These are phyloP conservation scores for Halcyon senegalensis DNA, from an alignment of 2,113 vertebrate species.

Conservation along the genomic window DNA sequence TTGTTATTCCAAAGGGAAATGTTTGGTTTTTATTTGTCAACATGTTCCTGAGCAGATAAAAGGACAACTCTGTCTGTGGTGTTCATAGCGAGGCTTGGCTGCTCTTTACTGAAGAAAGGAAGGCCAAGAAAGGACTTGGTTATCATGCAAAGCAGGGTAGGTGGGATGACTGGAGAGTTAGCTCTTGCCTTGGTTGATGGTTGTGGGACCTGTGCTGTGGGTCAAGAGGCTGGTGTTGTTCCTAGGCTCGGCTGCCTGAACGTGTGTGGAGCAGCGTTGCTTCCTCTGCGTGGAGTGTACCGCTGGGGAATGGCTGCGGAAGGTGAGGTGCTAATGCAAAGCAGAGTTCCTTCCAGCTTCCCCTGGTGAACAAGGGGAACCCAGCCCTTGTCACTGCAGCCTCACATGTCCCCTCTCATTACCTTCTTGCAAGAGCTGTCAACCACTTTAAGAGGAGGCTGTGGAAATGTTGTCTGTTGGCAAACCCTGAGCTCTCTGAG, in stretches of 20 bases:
- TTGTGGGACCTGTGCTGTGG: not conserved
- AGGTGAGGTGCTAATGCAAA: not conserved
- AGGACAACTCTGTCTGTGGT: not conserved
- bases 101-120: not conserved
- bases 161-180: not conserved
- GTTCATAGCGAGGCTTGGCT: not conserved
- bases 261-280: accelerated
- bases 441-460: not conserved
- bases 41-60: not conserved
- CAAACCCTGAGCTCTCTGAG: not conserved
- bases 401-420: not conserved
- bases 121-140: not conserved
- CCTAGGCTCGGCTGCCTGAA: not conserved
- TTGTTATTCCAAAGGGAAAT: not conserved
- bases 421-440: not conserved
- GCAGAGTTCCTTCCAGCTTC: not conserved
- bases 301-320: not conserved
- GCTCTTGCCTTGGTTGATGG: not conserved
- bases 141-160: not conserved
- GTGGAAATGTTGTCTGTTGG: not conserved
- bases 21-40: not conserved
- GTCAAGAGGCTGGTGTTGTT: not conserved
- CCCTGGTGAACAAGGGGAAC: not conserved
- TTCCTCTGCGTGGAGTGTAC: not conserved
- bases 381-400: not conserved